Evolutionary conservation across 2,888 invertebrate genomes (phyloP).

Genomic region (Blastobasis adustella): DNA sequence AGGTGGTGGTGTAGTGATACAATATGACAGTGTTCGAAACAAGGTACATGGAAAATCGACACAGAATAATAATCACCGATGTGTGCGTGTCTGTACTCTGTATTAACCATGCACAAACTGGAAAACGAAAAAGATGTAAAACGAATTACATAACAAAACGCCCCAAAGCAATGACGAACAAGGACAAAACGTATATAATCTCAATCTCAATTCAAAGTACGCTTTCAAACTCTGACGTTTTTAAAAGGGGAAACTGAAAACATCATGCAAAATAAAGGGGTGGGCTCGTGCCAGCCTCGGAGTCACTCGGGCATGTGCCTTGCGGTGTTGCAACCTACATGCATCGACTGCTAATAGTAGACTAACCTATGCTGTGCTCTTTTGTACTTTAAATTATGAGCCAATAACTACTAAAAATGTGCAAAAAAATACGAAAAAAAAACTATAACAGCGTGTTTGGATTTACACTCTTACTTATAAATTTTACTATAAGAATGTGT

Average conservation of each 20-base stretch:
- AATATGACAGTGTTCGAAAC: slow-evolving; percentile 1
- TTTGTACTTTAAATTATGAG: too few species aligned
- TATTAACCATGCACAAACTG: slow-evolving; percentile 40
- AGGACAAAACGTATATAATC: slow-evolving; percentile 22
- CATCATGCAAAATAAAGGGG: slow-evolving; percentile 43
- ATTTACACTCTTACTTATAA: too few species aligned
- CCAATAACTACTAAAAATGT: too few species aligned
- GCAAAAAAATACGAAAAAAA: neutral
- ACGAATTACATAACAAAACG: slow-evolving; percentile 24
- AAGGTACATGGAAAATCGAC: slow-evolving; percentile 8
- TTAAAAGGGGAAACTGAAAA: slow-evolving; percentile 31
- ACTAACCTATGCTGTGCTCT: slow-evolving; percentile 1
- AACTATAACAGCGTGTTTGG: neutral
- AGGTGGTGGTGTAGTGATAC: slow-evolving; percentile 11
- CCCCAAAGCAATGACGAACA: slow-evolving; percentile 40
- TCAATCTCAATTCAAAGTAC: slow-evolving; percentile 7
- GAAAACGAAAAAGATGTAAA: slow-evolving; percentile 32
- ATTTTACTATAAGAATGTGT: too few species aligned
- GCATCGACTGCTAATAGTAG: slow-evolving; percentile 23
- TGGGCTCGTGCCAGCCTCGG: slow-evolving; percentile 27
- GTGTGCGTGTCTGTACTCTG: slow-evolving; percentile 4
- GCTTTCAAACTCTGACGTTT: slow-evolving; percentile 1
- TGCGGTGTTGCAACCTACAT: slow-evolving; percentile 33
- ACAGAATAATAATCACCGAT: neutral
- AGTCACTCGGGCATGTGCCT: slow-evolving; percentile 11